Evolutionary conservation across 2,113 vertebrate genomes (phyloP).

Genomic region (Stegastes partitus): DNA sequence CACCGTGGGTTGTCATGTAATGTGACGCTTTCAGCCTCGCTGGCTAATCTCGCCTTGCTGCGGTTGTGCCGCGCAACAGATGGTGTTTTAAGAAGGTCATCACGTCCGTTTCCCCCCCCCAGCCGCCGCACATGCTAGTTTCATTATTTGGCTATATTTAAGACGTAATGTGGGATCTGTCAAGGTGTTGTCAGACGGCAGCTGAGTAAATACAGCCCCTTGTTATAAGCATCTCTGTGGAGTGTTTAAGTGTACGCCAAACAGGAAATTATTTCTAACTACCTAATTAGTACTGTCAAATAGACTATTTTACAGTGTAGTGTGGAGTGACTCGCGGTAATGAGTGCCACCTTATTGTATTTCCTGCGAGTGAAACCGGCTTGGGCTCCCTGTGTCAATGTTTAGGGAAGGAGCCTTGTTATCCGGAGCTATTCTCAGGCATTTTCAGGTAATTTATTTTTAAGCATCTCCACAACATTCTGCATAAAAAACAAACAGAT

Average conservation of each 20-base stretch:
- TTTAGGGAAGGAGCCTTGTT: constrained; percentile 10
- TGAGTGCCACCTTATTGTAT: constrained; percentile 10
- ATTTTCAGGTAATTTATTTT: constrained; percentile 38
- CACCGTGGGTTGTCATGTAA: constrained; percentile 41
- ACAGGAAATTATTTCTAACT: constrained; percentile 28
- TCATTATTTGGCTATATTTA: constrained; percentile 55
- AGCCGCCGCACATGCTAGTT: constrained; percentile 30
- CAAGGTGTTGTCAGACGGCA: constrained; percentile 27
- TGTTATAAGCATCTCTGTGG: constrained; percentile 23
- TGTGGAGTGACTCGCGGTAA: constrained; percentile 2
- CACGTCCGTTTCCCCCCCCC: constrained; percentile 54
- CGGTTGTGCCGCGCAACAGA: constrained; percentile 66
- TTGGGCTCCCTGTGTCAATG: not conserved
- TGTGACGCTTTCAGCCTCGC: constrained; percentile 52
- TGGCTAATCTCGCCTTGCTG: constrained; percentile 59
- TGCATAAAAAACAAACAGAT: constrained; percentile 41
- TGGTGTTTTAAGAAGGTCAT: constrained; percentile 72
- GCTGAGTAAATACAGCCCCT: constrained; percentile 1
- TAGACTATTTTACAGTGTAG: not conserved
- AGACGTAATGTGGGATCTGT: constrained; percentile 47
- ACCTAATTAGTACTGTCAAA: constrained; percentile 26
- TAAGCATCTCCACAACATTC: constrained; percentile 23
- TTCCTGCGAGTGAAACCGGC: constrained; percentile 12
- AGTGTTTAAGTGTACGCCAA: constrained; percentile 26
- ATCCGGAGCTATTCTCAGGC: not conserved